phyloP scores from a whole-genome alignment of 2,113 vertebrate genomes.

The Isurus oxyrinchus region DNA sequence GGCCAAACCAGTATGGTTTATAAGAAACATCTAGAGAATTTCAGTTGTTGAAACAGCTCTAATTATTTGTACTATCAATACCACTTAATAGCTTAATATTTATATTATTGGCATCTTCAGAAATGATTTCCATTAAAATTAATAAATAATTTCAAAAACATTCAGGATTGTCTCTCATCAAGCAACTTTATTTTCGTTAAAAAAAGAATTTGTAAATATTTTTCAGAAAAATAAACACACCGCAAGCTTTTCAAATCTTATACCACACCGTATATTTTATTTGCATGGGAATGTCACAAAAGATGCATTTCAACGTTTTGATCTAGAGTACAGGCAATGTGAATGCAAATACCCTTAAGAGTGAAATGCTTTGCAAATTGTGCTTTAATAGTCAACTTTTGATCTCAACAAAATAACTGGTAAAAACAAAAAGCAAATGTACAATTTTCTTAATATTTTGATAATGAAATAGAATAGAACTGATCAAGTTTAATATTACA shows the following conservation, averaged over 20 bases:
- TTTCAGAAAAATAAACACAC: too few species aligned
- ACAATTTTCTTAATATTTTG: background rate
- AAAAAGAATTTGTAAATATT: background rate
- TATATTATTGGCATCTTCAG: background rate
- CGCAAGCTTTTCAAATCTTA: too few species aligned
- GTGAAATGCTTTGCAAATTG: background rate
- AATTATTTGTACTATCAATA: background rate
- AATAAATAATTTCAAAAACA: background rate
- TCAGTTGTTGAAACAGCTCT: background rate
- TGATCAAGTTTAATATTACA: background rate
- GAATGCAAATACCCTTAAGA: background rate
- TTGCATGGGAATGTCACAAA: background rate
- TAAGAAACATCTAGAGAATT: background rate
- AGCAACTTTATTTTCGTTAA: background rate
- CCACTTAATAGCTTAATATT: background rate
- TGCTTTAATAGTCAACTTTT: background rate
- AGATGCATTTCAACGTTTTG: background rate
- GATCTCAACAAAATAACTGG: too few species aligned
- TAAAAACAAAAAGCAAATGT: background rate
- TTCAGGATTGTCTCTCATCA: background rate
- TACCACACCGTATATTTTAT: background rate
- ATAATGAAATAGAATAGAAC: background rate
- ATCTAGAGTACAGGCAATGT: background rate
- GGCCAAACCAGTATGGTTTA: background rate
- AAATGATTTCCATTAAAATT: background rate